phyloP scores from a whole-genome alignment of 30 jellyfish, hydroid and myxozoan genomes.

The Cassiopea andromeda region DNA sequence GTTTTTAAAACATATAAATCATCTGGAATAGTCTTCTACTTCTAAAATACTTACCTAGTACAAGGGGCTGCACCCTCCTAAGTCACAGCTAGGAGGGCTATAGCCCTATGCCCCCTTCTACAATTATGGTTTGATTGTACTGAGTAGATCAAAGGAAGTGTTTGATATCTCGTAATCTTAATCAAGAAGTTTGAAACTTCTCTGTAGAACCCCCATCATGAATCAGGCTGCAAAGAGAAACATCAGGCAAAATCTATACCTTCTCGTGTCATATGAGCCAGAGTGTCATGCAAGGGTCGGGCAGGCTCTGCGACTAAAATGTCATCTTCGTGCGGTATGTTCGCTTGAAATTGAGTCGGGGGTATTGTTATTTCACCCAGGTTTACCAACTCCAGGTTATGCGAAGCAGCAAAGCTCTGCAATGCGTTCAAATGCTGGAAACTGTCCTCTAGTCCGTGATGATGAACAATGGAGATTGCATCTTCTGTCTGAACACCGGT shows the following conservation, averaged over 20 bases:
- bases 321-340: conserved; percentile 74
- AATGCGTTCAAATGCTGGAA: conserved; percentile 96
- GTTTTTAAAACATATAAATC: no score
- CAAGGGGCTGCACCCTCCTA: no score
- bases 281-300: conserved; percentile 82
- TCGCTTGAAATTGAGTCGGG: conserved; percentile 94
- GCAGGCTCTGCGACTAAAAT: conserved; percentile 90
- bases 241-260: conserved; percentile 19
- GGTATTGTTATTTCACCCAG: conserved; percentile 96
- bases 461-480: conserved; percentile 95
- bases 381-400: conserved; percentile 92
- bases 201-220: no score
- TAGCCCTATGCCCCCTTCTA: no score
- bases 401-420: conserved; percentile 98
- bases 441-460: conserved; percentile 75
- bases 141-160: no score
- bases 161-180: no score
- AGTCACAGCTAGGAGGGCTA: no score
- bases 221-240: no score
- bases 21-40: no score
- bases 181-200: no score
- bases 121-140: no score
- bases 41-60: no score
- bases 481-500: conserved; percentile 99
- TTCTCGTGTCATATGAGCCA: conserved; percentile 92